Base-by-base conservation (phyloP, 2,113 vertebrate genomes). In the Platichthys flesus region DNA sequence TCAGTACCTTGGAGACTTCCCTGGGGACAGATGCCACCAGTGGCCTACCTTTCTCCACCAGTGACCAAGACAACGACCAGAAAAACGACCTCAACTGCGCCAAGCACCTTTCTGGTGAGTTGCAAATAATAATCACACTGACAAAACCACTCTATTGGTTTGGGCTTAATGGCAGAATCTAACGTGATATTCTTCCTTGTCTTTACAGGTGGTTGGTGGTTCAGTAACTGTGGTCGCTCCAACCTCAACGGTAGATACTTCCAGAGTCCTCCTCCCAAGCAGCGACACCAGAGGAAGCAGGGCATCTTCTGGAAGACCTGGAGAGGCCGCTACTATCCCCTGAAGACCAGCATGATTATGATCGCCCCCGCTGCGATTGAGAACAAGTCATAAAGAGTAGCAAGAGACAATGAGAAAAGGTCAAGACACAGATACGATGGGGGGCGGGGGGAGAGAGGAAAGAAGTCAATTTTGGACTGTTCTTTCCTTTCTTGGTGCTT, bases 291-390 rank as follows among this genome's bases (percentile, higher is more conserved):
- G 89, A 95, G 96, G 49, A 98, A 98, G 86, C 97, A 97, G 82
- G 95, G 96, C 9, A 96, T 98, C 88, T 99, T 99, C 91, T 99
- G 98, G 98, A 99, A 98, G 92, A 96, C 96, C 18, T 98, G 97
- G 97, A 94, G 95, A 28, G 97, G 98, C 37, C 95, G 97, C 54
- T 97, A 98, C 62, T 98, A 98, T 77, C 96, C 98, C 0, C 93
- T 99, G 65, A 97, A 96, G 89, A 94, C 94, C 49, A 97, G 96
- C 67, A 60, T 67, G 52, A 97, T 99, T 91, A 96, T 97, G 94
- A 96, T 99, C 31, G 96, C 95, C 18, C 97, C 97, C 18, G 93
- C 65, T n/a, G 93, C 65, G 4, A 85, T 92, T 3, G 74, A 90
- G 12, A 85, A 64, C 24, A 93, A 93, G 56, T 92, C 94, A 20